Evolutionary conservation across 2,888 invertebrate species (phyloP), one percentile per base, ranked within the genome.

Genomic region (Monochamus alternatus): DNA sequence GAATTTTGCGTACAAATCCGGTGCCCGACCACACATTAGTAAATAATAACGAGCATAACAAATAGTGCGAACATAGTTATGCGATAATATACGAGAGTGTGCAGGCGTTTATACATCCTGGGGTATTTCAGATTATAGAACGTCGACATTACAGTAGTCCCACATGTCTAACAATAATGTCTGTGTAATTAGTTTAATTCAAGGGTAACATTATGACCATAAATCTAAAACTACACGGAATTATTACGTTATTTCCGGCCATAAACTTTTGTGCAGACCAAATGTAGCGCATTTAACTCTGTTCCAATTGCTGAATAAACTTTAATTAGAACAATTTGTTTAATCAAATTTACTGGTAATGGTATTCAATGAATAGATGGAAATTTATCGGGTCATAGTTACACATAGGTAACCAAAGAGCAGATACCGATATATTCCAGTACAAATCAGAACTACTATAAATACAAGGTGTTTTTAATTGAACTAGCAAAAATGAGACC

Each of bases 151-250:
- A 72, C 79, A 77, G 76, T 79, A 77, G 79, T 80, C 78, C 75
- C 74, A 70, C 77, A 78, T 71, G 78, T 79, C 79, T 77, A 79
- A 78, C 73, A 79, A 78, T 81, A 81, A 79, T 77, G 78, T 76
- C 64, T 68, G 73, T 43, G 78, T 79, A 81, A 81, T 81, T 81
- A 81, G 79, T 81, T 81, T 81, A 81, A 81, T 81, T 81, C 78
- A 72, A 69, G 76, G 75, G 73, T 75, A 74, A 79, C 75, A 74
- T 78, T 73, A 78, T 75, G 77, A 78, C 78, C 63, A 79, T 81
- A 81, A 79, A 75, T 79, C 75, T 78, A 67, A 77, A 79, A 78
- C 76, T 77, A 77, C 78, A 73, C 38, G 76, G 64, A 79, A 78
- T 77, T 72, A 73, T 78, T 70, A 74, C 67, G 60, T 55, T 67